These are phyloP conservation scores for Drosophila rellima DNA, from an alignment of 2,888 invertebrate species.

Conservation along the genomic window DNA sequence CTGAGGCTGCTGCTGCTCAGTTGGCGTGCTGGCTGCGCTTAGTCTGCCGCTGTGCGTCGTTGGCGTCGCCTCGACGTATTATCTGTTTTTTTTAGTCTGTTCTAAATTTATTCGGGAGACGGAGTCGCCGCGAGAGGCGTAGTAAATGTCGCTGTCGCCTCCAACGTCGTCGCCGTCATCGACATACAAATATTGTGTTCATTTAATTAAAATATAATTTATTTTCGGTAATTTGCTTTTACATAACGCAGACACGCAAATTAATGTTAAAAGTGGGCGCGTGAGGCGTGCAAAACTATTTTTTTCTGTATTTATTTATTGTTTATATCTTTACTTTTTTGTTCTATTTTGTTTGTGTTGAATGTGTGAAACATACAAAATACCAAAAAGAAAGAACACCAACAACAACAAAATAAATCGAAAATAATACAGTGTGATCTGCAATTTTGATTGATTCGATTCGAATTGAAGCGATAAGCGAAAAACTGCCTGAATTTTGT, in stretches of 20 bases:
- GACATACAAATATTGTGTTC: constrained; percentile 37
- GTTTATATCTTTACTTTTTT: constrained; percentile 9
- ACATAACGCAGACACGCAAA: constrained; percentile 69
- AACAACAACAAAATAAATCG: constrained; percentile 26
- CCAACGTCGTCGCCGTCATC: constrained; percentile 28
- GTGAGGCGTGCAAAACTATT: constrained; percentile 33
- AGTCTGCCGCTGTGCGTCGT: constrained; percentile 75
- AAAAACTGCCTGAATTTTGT: constrained; percentile 2
- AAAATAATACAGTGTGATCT: constrained; percentile 39
- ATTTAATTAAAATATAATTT: constrained; percentile 58
- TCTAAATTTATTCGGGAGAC: constrained; percentile 72
- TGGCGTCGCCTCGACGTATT: constrained; percentile 61
- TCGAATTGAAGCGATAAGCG: constrained; percentile 35
- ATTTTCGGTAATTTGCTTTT: constrained; percentile 68
- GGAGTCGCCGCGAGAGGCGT: constrained; percentile 54
- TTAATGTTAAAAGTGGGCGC: constrained; percentile 42
- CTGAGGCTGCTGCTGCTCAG: constrained; percentile 21
- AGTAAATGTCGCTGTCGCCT: constrained; percentile 64
- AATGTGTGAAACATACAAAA: constrained; percentile 51
- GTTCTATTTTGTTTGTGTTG: constrained; percentile 31
- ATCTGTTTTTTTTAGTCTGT: constrained; percentile 42
- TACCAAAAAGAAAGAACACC: background rate
- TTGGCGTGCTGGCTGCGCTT: constrained; percentile 59
- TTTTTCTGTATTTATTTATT: constrained; percentile 28
- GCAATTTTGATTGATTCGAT: constrained; percentile 55